Base-by-base conservation (phyloP, 2,113 vertebrate species). In the Heterotis niloticus region DNA sequence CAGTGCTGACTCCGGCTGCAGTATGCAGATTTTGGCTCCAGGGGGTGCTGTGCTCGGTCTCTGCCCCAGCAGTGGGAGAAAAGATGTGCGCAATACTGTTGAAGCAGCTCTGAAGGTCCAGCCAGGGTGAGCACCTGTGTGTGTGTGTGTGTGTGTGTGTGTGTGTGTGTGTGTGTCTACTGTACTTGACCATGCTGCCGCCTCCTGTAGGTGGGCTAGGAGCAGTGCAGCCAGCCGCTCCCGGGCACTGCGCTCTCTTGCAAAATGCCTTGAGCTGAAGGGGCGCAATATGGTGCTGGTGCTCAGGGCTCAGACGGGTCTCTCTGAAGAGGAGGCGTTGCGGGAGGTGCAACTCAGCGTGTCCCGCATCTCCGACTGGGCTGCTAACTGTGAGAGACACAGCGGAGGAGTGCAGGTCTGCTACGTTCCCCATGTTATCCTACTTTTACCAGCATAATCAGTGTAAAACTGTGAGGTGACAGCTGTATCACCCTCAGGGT, bases 81-180 rank as follows among this genome's bases (percentile, higher is more conserved):
- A 96, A 79, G 95, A 96, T 0, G 81, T 96, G 12, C 91, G 92
- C 0, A 93, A 91, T 0, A 94, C 95, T 0, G 94, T 96, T 77
- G 95, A 96, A 77, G 92, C 93, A 0, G 94, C 94, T 0, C 85
- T 89, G 79, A 94, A 94, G 86, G 93, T 92, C 10, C 91, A 94
- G 29, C 86, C 94, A 0, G 87, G 93, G 95, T 78, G 62, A 78
- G 16, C 11, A 59, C 23, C 26, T 68, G 23, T 68, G 23, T 68
- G 23, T 28, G 23, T 68, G 23, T 29, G 64, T 18, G 64, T 2
- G 1, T 9, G 11, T 34, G n/a, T n/a, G n/a, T n/a, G 14, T 70
- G 1, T 70, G 67, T 16, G 1, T 70, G 28, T 28, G 11, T 75
- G 67, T 69, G 1, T 24, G 51, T 69, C 17, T 57, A 23, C 64